phyloP scores from a whole-genome alignment of 2,888 invertebrate species.

The Tridacna crocea region DNA sequence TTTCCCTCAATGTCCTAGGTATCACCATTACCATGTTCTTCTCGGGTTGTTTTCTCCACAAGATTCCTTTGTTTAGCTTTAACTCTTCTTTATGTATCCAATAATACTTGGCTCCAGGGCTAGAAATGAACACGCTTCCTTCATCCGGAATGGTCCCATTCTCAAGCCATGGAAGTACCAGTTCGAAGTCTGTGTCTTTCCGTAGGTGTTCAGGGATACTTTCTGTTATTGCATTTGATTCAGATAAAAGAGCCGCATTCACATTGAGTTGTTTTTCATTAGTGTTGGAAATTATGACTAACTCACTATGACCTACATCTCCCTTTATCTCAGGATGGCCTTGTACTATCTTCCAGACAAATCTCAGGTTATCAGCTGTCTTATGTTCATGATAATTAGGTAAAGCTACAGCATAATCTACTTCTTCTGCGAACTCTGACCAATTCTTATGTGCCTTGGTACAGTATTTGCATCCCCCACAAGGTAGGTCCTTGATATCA shows the following conservation, averaged over 20 bases:
- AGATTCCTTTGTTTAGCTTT: background rate
- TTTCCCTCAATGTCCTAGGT: background rate
- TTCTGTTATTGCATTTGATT: background rate
- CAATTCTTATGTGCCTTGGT: no score
- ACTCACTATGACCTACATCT: background rate
- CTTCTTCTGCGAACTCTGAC: background rate
- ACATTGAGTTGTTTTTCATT: background rate
- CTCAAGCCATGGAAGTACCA: constrained; percentile 4
- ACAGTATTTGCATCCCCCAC: constrained; percentile 15
- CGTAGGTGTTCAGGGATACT: constrained; percentile 10
- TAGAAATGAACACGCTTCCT: no score
- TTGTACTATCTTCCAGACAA: background rate
- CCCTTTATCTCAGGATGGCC: background rate
- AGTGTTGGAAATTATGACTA: background rate
- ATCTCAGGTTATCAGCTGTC: background rate
- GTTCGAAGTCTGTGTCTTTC: constrained; percentile 1
- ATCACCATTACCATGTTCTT: background rate
- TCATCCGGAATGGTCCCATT: no score
- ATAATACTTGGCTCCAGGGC: background rate
- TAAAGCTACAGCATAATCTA: constrained; percentile 5
- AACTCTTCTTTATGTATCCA: constrained; percentile 10
- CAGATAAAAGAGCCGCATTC: no score
- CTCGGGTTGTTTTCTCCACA: background rate
- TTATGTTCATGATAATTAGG: background rate
- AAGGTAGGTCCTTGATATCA: background rate